Base-by-base conservation (phyloP, 2,113 vertebrate species). In the Eudyptes chrysolophus region DNA sequence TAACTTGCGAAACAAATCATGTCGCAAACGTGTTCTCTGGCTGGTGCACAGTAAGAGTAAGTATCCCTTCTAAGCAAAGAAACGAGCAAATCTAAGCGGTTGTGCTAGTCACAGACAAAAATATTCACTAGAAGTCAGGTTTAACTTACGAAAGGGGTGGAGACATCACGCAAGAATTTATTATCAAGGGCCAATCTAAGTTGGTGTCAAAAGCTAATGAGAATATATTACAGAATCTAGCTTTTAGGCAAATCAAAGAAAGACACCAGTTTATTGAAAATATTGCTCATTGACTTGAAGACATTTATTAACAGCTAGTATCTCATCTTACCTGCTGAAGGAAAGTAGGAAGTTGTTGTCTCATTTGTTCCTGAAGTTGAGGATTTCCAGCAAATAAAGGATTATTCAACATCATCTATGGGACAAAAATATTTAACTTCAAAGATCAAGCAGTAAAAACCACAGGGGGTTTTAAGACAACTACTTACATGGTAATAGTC, bases 401-500 rank as follows among this genome's bases (percentile, higher is more conserved):
- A 93, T 99, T 99, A 98, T 99, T 99, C 97, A 99, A 98, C 98
- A 99, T 98, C 98, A 99, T 99, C 99, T 99, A 97, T 68, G 95
- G 85, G 92, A 93, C 90, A 97, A 97, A 96, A 94, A 97, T 87
- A 96, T 85, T 96, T 94, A 94, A 93, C 85, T 97, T 98, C 95
- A 97, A 97, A 82, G 72, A 84, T 78, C 80, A 92, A 81, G 30
- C 27, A 94, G n/a, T 75, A 95, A 92, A 87, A 92, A 64, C 0
- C 29, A 65, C 25, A n/a, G 11, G 3, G 32, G 9, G 3, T n/a
- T 81, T 91, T 60, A 78, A 89, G 48, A 38, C 34, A 86, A 46
- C 11, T 70, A 74, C 5, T 46, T 36, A 71, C 14, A 81, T 0
- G 3, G 11, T 19, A 61, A 84, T 1, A 62, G 29, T 38, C 51